Conservation (phyloP, 2,888 invertebrate genomes). For the Ceraclea dissimilis region DNA sequence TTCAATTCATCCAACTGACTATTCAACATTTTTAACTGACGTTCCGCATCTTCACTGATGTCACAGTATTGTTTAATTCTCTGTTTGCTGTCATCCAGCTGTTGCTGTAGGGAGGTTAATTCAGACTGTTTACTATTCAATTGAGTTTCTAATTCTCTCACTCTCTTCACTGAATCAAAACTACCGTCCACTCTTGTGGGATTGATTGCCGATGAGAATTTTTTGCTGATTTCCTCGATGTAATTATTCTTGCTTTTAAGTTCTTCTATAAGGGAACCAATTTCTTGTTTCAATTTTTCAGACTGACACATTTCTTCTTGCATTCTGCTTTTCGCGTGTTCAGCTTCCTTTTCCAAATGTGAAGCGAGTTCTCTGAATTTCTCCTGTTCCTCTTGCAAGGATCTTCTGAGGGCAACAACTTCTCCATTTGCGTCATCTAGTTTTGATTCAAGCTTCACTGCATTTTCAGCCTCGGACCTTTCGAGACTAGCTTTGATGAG, state of each 20-base stretch:
- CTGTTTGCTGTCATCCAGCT: constrained; percentile 64
- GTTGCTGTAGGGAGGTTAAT: constrained; percentile 60
- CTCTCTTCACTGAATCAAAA: constrained; percentile 55
- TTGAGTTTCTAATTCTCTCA: constrained; percentile 63
- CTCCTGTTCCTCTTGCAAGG: constrained; percentile 78
- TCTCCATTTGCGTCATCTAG: constrained; percentile 72
- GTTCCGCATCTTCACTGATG: constrained; percentile 76
- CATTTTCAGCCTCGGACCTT: constrained; percentile 73
- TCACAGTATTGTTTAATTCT: constrained; percentile 80
- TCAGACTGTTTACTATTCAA: constrained; percentile 56
- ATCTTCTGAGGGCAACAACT: constrained; percentile 66
- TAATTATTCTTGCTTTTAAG: constrained; percentile 52
- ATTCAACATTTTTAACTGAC: constrained; percentile 60
- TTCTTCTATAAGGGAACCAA: constrained; percentile 53
- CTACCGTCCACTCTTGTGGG: constrained; percentile 50
- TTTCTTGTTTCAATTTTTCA: constrained; percentile 53
- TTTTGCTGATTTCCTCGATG: constrained; percentile 63
- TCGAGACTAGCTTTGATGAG: constrained; percentile 84
- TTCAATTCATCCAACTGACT: constrained; percentile 53
- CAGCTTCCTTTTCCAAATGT: constrained; percentile 62
- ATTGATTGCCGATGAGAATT: constrained; percentile 50
- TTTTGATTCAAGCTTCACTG: constrained; percentile 64
- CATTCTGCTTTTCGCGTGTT: constrained; percentile 59
- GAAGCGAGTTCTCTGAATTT: constrained; percentile 63
- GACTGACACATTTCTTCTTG: constrained; percentile 64